Evolutionary conservation across 2,797 vertebrate species (phyloP).

Genomic region (Coracias cyanogaster): DNA sequence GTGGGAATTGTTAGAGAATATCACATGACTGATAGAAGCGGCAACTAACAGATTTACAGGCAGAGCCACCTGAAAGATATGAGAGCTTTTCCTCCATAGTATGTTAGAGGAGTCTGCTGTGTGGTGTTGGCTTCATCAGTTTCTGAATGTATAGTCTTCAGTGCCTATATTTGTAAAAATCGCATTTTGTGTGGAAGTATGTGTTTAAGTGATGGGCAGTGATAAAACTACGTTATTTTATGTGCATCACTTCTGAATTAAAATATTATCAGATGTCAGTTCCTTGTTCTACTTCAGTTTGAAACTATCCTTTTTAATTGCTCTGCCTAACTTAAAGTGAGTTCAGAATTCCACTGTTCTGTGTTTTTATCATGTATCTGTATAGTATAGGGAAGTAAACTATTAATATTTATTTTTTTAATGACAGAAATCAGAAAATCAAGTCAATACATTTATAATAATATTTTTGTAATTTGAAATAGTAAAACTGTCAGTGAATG

Average conservation of each 20-base stretch:
- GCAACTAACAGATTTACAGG: neutral
- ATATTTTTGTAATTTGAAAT: neutral
- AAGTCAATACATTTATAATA: neutral
- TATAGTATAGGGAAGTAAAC: neutral
- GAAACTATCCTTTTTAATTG: neutral
- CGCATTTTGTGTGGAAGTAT: neutral
- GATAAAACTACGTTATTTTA: neutral
- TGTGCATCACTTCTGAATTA: neutral
- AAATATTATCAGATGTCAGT: neutral
- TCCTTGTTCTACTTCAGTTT: neutral
- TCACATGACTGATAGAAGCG: neutral
- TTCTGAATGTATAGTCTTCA: neutral
- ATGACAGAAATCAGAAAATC: neutral
- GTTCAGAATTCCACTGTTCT: neutral
- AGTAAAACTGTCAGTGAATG: neutral
- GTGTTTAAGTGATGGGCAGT: neutral
- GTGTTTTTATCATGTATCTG: neutral
- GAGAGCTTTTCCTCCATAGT: neutral
- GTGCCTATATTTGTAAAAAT: neutral
- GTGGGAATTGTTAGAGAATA: neutral
- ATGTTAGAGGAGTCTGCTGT: neutral
- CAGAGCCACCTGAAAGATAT: neutral
- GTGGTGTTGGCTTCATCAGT: neutral
- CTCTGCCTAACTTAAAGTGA: neutral
- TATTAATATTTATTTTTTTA: neutral